Evolutionary conservation across 1,140 invertebrate species (phyloP), one percentile per base, ranked within the genome.

Genomic region (Hyles vespertilio): DNA sequence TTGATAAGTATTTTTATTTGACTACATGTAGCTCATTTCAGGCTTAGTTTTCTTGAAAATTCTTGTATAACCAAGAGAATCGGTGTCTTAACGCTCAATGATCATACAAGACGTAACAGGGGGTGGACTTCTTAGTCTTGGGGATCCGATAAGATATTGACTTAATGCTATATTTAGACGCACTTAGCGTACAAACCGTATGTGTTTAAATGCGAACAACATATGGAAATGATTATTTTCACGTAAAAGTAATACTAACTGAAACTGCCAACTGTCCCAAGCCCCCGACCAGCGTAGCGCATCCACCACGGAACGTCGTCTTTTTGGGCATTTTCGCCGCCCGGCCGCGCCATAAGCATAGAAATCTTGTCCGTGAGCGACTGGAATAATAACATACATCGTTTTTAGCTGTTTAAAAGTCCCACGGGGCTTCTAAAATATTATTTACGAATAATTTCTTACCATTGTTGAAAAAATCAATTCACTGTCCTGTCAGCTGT

Each of bases 301-400:
- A 97, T 91, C 93, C 94, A 97, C 95, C 95, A 96, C 64, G 96
- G 94, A 60, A 94, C 92, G 85, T 96, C 95, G 86, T 96, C 95
- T 90, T 94, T 94, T 63, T 92, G 89, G 54, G 89, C 90, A 66
- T 92, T 92, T 82, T 94, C 94, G 81, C 94, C 92, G 63, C 94
- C 94, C 54, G 95, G 94, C 66, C 93, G 91, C 60, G 94, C 91
- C 93, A 95, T 93, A 59, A 96, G 90, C 67, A 92, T 91, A 50
- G 92, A 90, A 71, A 96, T 90, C 91, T 95, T 96, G 74, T 95
- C 94, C 61, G 92, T 90, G 70, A 95, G 92, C 70, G 94, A 95
- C 94, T 95, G 84, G 59, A 92, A 91, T 47, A 70, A 65, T 36
- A 63, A 67, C 44, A 56, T 32, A 72, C 70, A 81, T 80, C n/a